These are phyloP conservation scores for human DNA, from an alignment of 2,113 vertebrate species.

Conservation along the genomic window GRCh38 chr2:221687001-221687500, in stretches of 20 bases:
- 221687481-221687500: not conserved
- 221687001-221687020: not conserved
- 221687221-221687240: not conserved
- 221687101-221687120: not conserved
- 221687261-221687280: not conserved
- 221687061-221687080: not conserved
- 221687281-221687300: not conserved
- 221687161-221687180: not conserved
- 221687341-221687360: not conserved
- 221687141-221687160: not conserved
- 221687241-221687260: not conserved
- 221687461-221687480: not conserved
- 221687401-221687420: not conserved
- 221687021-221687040: not conserved
- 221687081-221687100: not conserved
- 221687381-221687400: not conserved
- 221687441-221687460: not conserved
- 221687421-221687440: not conserved
- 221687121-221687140: not conserved
- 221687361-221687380: not conserved
- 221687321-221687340: not conserved
- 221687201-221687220: not conserved
- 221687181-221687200: not conserved
- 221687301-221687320: not conserved
- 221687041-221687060: not conserved